Conservation (phyloP, 2,113 vertebrate species). For the Entosphenus tridentatus region DNA sequence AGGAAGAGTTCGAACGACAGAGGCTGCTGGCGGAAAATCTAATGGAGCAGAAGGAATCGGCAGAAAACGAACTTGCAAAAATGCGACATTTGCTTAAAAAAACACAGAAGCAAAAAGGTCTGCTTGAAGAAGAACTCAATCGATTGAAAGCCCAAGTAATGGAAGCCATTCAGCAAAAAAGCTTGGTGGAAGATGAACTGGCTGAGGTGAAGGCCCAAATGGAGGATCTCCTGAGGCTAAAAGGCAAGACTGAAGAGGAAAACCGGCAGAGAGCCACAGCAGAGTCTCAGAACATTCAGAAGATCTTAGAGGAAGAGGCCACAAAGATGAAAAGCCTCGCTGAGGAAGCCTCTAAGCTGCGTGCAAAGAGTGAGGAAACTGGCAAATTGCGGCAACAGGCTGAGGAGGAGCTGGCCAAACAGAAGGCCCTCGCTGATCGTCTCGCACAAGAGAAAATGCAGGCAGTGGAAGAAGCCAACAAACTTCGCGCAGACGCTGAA, state of each 20-base stretch:
- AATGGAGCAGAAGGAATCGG: constrained; percentile 51
- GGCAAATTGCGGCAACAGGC: constrained; percentile 55
- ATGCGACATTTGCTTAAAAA: constrained; percentile 67
- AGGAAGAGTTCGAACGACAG: constrained; percentile 71
- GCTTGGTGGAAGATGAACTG: constrained; percentile 64
- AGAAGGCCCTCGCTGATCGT: constrained; percentile 54
- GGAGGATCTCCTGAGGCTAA: constrained; percentile 50
- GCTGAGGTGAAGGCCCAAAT: constrained; percentile 66
- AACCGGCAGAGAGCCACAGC: constrained; percentile 50
- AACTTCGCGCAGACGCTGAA: constrained; percentile 54
- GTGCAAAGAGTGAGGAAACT: constrained; percentile 63
- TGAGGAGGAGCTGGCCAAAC: constrained; percentile 55
- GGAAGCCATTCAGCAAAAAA: constrained; percentile 45
- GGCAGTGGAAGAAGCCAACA: constrained; percentile 68
- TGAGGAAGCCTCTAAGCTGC: constrained; percentile 59
- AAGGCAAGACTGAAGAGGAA: constrained; percentile 56
- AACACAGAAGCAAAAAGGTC: constrained; percentile 59
- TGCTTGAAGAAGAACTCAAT: constrained; percentile 73
- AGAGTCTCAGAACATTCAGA: constrained; percentile 51
- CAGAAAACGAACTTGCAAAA: constrained; percentile 80
- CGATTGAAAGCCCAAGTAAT: constrained; percentile 53
- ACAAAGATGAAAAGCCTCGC: constrained; percentile 79
- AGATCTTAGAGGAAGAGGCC: constrained; percentile 64
- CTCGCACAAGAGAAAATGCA: constrained; percentile 96
- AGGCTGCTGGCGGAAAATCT: constrained; percentile 59